Base-by-base conservation (phyloP, 1,140 invertebrate species). In the Bilobella aurantiaca region DNA sequence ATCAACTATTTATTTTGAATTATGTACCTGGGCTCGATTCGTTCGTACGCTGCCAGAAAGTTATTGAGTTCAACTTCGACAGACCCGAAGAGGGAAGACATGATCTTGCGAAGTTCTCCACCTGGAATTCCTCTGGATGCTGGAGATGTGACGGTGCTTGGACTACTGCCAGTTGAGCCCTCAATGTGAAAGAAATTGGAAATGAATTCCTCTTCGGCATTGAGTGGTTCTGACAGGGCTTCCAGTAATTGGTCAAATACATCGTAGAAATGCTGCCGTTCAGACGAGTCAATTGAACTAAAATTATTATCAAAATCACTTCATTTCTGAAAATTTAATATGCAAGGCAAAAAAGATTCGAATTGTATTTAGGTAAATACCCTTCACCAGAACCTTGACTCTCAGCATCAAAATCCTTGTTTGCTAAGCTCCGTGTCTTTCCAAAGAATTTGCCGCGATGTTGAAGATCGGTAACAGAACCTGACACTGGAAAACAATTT, bases 181-280 rank as follows among this genome's bases (percentile, higher is more conserved):
- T 92, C 88, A 53, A 97, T 80, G 73, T 94, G 89, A 75, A 98
- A 94, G 79, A 98, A 98, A 32, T 85, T 82, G 14, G 92, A 86
- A 77, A 93, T 97, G 80, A 98, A 98, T 69, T 93, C 87, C 79
- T 98, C 95, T 77, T 99, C 96, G 25, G 88, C 87, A 42, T 96
- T 81, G 77, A 94, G 96, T 66, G 95, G 85, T 28, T 90, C 90
- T 76, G 96, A 93, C 58, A 97, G 81, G 74, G 95, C 88, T 53
- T 86, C 87, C 8, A 98, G 78, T 23, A 94, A 86, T 75, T 86
- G 83, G 75, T 93, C 89, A 47, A 93, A 79, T 21, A 90, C 81
- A 53, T 84, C 83, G 75, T 90, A 87, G 76, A 86, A 86, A 65
- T 81, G 76, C 64, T 80, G 76, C 59, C 84, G 76, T 66, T 83